Evolutionary conservation across 2,797 vertebrate species (phyloP).

Genomic region (Parauchenoglanis punctatus): DNA sequence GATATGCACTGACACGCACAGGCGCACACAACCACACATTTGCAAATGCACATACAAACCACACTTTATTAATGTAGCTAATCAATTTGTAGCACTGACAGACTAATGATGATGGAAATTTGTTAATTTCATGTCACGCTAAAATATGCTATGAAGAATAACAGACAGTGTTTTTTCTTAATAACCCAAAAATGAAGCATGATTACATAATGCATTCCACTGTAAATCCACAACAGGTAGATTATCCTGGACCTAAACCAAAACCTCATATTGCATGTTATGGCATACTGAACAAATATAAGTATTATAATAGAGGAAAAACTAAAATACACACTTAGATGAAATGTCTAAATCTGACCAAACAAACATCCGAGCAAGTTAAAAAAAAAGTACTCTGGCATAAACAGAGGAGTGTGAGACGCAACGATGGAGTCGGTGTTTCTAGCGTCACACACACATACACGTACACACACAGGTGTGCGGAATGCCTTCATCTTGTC

Average conservation of each 20-base stretch:
- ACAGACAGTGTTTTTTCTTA: not conserved
- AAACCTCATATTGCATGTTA: not conserved
- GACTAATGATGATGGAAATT: not conserved
- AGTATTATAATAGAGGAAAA: not conserved
- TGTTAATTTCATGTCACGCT: not conserved
- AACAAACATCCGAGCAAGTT: not conserved
- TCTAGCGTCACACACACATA: constrained; percentile 55
- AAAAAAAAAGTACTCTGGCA: not conserved
- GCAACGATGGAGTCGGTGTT: constrained; percentile 1
- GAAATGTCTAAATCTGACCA: not conserved
- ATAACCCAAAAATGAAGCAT: not conserved
- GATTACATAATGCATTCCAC: not conserved
- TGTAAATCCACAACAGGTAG: not conserved
- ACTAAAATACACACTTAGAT: not conserved
- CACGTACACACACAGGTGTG: constrained; percentile 66
- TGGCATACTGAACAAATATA: not conserved
- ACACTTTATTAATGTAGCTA: not conserved
- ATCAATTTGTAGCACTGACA: not conserved
- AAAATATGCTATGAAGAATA: not conserved
- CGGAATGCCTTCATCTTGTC: constrained; percentile 67
- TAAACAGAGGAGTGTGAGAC: not conserved
- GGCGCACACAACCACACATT: not conserved
- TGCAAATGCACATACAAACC: not conserved
- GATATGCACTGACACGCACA: constrained; percentile 8
- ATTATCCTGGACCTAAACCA: not conserved